Base-by-base conservation (phyloP, 2,113 vertebrate species). In the Athene cunicularia region DNA sequence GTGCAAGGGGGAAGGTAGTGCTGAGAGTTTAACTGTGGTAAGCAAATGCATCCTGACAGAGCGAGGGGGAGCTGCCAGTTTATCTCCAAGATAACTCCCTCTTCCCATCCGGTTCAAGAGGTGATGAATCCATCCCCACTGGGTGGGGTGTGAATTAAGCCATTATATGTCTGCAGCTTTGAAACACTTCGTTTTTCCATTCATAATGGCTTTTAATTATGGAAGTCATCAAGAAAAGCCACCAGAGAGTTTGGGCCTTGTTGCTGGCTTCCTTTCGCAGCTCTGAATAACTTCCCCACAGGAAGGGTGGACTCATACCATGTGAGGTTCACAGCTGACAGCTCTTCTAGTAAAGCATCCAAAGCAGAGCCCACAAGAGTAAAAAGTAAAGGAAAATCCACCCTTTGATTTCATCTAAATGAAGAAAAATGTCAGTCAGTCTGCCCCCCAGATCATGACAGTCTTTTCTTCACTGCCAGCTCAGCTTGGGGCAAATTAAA, bases 201-300 rank as follows among this genome's bases (percentile, higher is more conserved):
- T 96, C 75, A 86, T 96, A 96, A 96, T 90, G 84, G 47, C 87
- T 94, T 93, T 97, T 91, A 96, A 97, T 96, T 91, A 94, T 97
- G 96, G 67, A 97, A 96, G 86, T 93, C 93, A 95, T 97, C 93
- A 93, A 94, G 94, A 95, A 87, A 95, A 96, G 81, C 89, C 93
- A 95, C 96, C 84, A 80, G 94, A 97, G 97, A 74, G 90, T 96
- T 97, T 30, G 4, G 74, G 85, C 89, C 91, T 97, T 8, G 11
- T 96, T 95, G 74, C 93, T 96, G 96, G 91, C 97, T 97, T 97
- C 96, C 96, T 96, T 97, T 97, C 62, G 4, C 95, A 95, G 93
- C 67, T 96, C 96, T 97, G 97, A 97, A 96, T 97, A 97, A 96
- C 96, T 97, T 97, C 96, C 96, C 83, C 92, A 91, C 95, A 97